A percentile compares a stretch with the other conserved stretches of the same genome.
phyloP scores from a whole-genome alignment of 2,888 invertebrate species.

The Papilio gigon region DNA sequence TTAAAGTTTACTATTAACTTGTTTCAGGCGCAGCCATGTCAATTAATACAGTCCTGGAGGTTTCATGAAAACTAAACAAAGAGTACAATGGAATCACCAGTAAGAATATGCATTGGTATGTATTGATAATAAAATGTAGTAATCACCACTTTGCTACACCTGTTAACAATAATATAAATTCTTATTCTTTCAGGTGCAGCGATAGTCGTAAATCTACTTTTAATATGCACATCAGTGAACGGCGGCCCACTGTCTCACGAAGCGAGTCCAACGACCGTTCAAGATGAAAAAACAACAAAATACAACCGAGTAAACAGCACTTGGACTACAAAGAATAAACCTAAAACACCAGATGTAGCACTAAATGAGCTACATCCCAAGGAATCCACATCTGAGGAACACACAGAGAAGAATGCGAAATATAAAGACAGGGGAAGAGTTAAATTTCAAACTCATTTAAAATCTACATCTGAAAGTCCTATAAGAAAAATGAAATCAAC shows the following conservation, averaged over 20 bases:
- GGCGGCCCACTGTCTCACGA: constrained; percentile 65
- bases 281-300: constrained; percentile 60
- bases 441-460: constrained; percentile 58
- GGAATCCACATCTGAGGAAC: constrained; percentile 71
- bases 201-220: constrained; percentile 73
- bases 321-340: constrained; percentile 56
- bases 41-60: constrained; percentile 52
- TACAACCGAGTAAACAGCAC: constrained; percentile 56
- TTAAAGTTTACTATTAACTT: constrained; percentile 38
- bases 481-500: constrained; percentile 56
- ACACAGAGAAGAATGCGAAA: constrained; percentile 76
- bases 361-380: constrained; percentile 73
- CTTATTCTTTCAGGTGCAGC: constrained; percentile 72
- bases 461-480: constrained; percentile 61
- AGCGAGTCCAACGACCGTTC: constrained; percentile 59
- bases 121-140: background rate
- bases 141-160: background rate
- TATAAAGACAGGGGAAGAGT: constrained; percentile 77
- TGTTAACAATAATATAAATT: constrained; percentile 22
- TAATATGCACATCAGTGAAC: constrained; percentile 66
- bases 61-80: constrained; percentile 51
- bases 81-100: constrained; percentile 80
- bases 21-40: constrained; percentile 61
- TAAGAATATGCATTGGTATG: constrained; percentile 80
- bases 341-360: constrained; percentile 65